Evolutionary conservation across 2,113 vertebrate genomes (phyloP).

Genomic region (Sapayoa aenigma): DNA sequence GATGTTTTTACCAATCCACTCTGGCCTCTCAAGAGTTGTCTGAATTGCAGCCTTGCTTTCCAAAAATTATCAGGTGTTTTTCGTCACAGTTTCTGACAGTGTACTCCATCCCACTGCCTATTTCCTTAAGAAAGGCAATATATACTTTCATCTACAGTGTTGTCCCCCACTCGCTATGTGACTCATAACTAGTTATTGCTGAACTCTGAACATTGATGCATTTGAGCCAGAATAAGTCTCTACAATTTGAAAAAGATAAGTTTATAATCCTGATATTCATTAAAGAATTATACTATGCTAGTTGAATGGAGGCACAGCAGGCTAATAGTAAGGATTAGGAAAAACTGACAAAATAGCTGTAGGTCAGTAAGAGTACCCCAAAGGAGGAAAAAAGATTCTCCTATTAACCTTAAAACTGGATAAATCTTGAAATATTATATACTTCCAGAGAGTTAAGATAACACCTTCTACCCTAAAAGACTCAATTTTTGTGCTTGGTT

Average conservation of each 20-base stretch:
- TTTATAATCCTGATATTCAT: background rate
- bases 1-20: background rate
- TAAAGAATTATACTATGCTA: background rate
- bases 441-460: background rate
- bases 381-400: background rate
- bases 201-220: background rate
- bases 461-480: background rate
- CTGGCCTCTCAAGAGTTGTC: background rate
- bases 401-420: background rate
- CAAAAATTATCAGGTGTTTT: background rate
- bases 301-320: background rate
- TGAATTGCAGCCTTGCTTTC: background rate
- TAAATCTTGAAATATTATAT: background rate
- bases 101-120: background rate
- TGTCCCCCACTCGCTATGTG: background rate
- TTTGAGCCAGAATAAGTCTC: background rate
- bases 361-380: accelerated
- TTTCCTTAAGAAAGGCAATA: background rate
- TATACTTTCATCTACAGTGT: accelerated
- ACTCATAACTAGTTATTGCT: background rate
- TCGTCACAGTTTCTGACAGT: background rate
- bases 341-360: background rate
- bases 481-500: accelerated
- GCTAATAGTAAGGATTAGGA: background rate
- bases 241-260: background rate